Conservation (phyloP, 2,888 invertebrate species). For the Chouioia cunea region DNA sequence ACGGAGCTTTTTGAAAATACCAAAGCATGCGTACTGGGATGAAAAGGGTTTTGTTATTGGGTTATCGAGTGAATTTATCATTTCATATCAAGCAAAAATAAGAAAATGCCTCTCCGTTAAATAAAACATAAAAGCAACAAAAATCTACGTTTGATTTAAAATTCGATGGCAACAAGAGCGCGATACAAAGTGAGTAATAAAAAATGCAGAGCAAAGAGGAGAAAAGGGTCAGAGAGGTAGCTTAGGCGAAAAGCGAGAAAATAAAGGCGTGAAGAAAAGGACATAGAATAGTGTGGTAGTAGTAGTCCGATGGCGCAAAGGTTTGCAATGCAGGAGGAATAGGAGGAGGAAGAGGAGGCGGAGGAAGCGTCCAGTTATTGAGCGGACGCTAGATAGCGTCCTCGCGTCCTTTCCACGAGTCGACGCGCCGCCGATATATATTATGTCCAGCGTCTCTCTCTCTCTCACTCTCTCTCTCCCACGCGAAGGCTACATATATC, state of each 20-base stretch:
- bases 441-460: conserved; percentile 1
- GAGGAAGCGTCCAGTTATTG: conserved; percentile 67
- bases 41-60: no score
- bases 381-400: conserved; percentile 61
- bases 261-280: conserved; percentile 26
- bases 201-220: conserved; percentile 25
- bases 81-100: no score
- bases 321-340: conserved; percentile 29
- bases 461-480: conserved; percentile 17
- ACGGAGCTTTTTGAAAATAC: no score
- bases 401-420: conserved; percentile 15
- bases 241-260: not conserved
- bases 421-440: conserved; percentile 21
- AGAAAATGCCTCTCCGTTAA: no score
- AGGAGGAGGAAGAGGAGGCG: conserved; percentile 37
- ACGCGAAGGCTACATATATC: no score
- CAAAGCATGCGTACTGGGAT: no score
- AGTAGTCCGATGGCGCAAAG: conserved; percentile 34
- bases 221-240: not conserved
- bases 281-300: conserved; percentile 27
- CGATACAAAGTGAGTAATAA: not conserved
- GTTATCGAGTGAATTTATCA: no score
- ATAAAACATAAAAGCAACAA: no score
- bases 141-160: no score
- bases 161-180: not conserved